Percentiles rank a stretch among this genome's conserved stretches.
These are phyloP conservation scores for Cololabis saira DNA, from an alignment of 2,113 vertebrate species.

Conservation along the genomic window DNA sequence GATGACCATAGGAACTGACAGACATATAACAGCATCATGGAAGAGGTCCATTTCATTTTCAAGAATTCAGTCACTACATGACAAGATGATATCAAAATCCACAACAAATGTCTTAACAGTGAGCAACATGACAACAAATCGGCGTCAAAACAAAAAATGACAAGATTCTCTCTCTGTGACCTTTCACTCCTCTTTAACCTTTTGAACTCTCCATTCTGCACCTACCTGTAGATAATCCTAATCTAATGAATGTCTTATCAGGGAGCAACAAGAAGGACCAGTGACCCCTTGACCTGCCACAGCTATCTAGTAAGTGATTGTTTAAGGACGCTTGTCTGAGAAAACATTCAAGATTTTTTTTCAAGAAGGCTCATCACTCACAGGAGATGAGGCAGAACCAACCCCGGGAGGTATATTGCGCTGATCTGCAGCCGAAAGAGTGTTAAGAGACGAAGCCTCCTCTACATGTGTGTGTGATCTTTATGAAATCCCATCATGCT, in stretches of 20 bases:
- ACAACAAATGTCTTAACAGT: slow-evolving; percentile 9
- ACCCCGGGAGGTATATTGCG: neutral
- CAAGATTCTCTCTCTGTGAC: slow-evolving; percentile 28
- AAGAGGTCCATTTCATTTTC: slow-evolving; percentile 7
- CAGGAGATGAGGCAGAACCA: slow-evolving; percentile 8
- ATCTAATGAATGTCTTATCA: slow-evolving; percentile 74
- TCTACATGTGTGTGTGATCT: neutral
- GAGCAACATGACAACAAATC: neutral
- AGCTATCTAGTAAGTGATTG: slow-evolving; percentile 66
- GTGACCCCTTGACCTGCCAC: slow-evolving; percentile 57
- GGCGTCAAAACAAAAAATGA: slow-evolving; percentile 19
- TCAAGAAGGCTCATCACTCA: slow-evolving; percentile 44
- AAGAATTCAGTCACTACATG: slow-evolving; percentile 8
- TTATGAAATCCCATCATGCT: slow-evolving; percentile 8
- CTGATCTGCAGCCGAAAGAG: slow-evolving; percentile 1
- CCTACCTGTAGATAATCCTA: slow-evolving; percentile 62
- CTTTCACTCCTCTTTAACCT: slow-evolving; percentile 65
- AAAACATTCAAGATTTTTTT: slow-evolving; percentile 49
- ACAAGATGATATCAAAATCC: neutral
- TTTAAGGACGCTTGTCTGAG: slow-evolving; percentile 66
- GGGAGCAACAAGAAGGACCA: slow-evolving; percentile 62
- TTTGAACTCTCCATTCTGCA: slow-evolving; percentile 59
- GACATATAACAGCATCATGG: slow-evolving; percentile 1
- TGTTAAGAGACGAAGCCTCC: neutral
- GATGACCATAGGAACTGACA: slow-evolving; percentile 27